Conservation (phyloP, 2,797 vertebrate species). For the Sebastes vulpes region DNA sequence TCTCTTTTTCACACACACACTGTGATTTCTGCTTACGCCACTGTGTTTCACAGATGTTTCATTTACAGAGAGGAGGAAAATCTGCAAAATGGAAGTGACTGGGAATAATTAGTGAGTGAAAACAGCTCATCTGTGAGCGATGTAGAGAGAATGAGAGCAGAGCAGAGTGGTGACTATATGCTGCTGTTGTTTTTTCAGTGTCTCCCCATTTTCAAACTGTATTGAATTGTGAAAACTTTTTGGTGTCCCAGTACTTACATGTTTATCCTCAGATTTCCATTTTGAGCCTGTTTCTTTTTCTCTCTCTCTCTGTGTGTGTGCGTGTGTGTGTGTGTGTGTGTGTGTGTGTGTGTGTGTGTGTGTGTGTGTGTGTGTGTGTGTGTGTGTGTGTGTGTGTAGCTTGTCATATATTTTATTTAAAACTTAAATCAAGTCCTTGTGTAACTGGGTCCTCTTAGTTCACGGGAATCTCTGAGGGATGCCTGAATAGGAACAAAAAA, state of each 20-base stretch:
- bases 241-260: not conserved
- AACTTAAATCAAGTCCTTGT: conserved; percentile 12
- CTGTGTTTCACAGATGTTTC: not conserved
- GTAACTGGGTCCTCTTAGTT: conserved; percentile 17
- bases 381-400: not conserved
- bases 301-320: too few species aligned
- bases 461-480: conserved; percentile 15
- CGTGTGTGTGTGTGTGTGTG: too few species aligned
- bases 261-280: conserved; percentile 1
- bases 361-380: too few species aligned
- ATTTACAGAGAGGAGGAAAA: not conserved
- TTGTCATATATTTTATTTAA: not conserved
- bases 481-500: conserved; percentile 5
- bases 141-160: not conserved
- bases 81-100: too few species aligned
- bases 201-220: not conserved
- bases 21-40: too few species aligned
- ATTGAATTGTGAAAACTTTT: not conserved
- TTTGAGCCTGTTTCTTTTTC: not conserved
- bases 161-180: not conserved
- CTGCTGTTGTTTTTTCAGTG: not conserved
- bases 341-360: too few species aligned
- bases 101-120: not conserved
- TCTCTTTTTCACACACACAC: too few species aligned
- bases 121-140: not conserved